phyloP scores from a whole-genome alignment of 64 coral and sea anemone genomes.

The Montipora efflorescens region DNA sequence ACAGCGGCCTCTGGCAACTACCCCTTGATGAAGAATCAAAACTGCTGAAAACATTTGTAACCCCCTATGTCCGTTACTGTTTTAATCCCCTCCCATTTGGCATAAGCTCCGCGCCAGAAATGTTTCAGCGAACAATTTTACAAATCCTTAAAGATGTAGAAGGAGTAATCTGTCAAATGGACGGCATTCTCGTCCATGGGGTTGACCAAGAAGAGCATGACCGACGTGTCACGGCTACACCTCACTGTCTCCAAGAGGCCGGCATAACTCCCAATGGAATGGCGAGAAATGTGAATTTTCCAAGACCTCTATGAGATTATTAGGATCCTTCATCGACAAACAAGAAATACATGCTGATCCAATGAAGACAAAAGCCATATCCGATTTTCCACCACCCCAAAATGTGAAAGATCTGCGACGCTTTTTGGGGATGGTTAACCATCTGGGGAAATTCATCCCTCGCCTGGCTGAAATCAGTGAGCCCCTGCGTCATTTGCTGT shows the following conservation, averaged over 20 bases:
- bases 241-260: conserved; percentile 7
- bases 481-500: conserved; percentile 6
- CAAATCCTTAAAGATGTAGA: conserved; percentile 7
- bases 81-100: conserved; percentile 41
- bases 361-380: neutral
- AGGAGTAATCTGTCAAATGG: conserved; percentile 42
- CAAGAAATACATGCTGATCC: conserved; percentile 52
- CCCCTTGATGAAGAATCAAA: neutral
- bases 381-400: too few relatives aligned
- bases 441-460: conserved; percentile 21
- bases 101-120: conserved; percentile 28
- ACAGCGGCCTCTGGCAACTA: conserved; percentile 32
- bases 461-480: neutral
- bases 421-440: conserved; percentile 57
- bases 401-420: conserved; percentile 25
- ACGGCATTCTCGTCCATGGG: conserved; percentile 26
- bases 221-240: neutral
- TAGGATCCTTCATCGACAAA: conserved; percentile 47
- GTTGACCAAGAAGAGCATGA: neutral
- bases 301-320: conserved; percentile 56
- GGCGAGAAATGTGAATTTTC: neutral
- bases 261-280: conserved; percentile 34
- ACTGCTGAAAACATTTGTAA: conserved; percentile 34
- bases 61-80: conserved; percentile 8
- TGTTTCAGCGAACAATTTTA: conserved; percentile 11